These are phyloP conservation scores for Lasiurus cinereus DNA, from an alignment of 2,113 vertebrate genomes.

Conservation along the genomic window DNA sequence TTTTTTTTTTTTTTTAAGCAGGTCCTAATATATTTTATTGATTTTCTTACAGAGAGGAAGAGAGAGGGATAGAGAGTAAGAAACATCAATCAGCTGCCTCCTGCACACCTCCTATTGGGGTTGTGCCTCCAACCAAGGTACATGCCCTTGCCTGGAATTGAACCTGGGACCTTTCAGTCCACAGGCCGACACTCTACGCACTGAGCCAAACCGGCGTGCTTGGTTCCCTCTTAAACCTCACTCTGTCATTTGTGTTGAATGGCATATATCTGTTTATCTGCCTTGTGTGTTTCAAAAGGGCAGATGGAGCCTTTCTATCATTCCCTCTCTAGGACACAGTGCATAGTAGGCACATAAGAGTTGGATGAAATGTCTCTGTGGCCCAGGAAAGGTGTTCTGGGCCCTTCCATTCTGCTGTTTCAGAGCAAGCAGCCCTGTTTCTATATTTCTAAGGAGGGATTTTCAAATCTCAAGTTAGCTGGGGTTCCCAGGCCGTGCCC, in stretches of 20 bases:
- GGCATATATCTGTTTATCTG: background rate
- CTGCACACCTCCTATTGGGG: too few relatives aligned
- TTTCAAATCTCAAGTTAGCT: background rate
- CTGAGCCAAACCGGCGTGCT: too few relatives aligned
- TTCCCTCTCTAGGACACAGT: background rate
- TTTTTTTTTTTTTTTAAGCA: too few relatives aligned
- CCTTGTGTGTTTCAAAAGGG: background rate
- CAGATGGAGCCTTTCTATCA: background rate
- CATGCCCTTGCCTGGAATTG: too few relatives aligned
- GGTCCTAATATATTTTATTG: too few relatives aligned
- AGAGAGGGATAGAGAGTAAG: too few relatives aligned
- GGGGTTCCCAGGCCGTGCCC: background rate
- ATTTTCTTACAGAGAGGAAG: too few relatives aligned
- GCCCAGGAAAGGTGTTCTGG: background rate
- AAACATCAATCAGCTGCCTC: too few relatives aligned
- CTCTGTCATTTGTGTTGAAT: background rate
- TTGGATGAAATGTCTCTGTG: background rate
- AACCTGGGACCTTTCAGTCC: too few relatives aligned
- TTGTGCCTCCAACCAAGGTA: too few relatives aligned
- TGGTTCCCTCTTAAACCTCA: background rate
- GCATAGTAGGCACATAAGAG: fast-evolving
- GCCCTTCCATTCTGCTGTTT: background rate
- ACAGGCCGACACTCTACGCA: too few relatives aligned
- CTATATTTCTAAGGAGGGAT: background rate
- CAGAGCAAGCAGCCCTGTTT: background rate